phyloP scores from a whole-genome alignment of 1,140 invertebrate species.

The Psilanteris sp. region DNA sequence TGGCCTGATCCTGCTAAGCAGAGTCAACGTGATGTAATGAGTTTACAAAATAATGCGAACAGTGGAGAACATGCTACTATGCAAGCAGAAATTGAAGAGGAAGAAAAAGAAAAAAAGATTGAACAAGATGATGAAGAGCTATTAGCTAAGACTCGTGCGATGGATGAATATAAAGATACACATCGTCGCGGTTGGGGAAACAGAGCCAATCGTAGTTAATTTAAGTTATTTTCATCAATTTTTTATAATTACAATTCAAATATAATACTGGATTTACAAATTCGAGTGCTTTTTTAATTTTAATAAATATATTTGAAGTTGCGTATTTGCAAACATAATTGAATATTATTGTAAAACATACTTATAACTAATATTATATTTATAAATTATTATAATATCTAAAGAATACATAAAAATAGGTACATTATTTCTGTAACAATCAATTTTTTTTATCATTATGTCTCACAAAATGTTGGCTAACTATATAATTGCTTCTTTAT shows the following conservation, averaged over 20 bases:
- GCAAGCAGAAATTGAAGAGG: constrained; percentile 66
- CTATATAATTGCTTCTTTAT: too few species aligned
- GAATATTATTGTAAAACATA: too few species aligned
- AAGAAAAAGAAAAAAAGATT: constrained; percentile 81
- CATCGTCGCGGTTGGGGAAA: constrained; percentile 94
- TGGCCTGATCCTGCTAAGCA: constrained; percentile 71
- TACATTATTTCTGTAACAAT: too few species aligned
- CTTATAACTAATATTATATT: too few species aligned
- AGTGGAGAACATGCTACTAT: constrained; percentile 9
- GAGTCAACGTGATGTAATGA: constrained; percentile 60
- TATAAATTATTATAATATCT: too few species aligned
- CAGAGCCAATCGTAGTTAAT: constrained; percentile 89
- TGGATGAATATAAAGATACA: constrained; percentile 96
- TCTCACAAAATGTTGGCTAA: too few species aligned
- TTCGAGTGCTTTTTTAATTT: too few species aligned
- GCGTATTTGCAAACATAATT: too few species aligned
- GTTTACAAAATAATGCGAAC: constrained; percentile 66
- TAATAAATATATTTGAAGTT: too few species aligned
- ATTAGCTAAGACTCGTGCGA: constrained; percentile 84
- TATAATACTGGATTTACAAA: too few species aligned
- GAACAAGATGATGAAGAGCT: constrained; percentile 89
- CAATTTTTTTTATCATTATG: too few species aligned
- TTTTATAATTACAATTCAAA: neutral
- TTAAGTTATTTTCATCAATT: neutral
- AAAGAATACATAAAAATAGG: too few species aligned